These are phyloP conservation scores for Brachynemurus nebulosus DNA, from an alignment of 2,888 invertebrate genomes.

Conservation along the genomic window DNA sequence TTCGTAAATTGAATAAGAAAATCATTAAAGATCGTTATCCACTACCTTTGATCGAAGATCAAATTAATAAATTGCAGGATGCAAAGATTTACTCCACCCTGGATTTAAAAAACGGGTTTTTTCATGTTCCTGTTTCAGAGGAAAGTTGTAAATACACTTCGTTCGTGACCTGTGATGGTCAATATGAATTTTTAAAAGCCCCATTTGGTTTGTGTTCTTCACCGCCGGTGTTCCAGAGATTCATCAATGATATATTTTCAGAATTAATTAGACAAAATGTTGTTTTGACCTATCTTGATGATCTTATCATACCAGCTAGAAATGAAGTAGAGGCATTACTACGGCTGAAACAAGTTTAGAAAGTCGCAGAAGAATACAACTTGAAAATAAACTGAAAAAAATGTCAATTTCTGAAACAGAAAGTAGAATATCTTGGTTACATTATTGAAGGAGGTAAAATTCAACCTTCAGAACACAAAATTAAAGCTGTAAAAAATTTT, in stretches of 20 bases:
- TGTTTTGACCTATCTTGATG: constrained; percentile 13
- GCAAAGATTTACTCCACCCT: not conserved
- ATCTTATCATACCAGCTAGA: constrained; percentile 11
- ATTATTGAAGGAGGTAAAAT: constrained; percentile 6
- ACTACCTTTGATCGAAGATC: not conserved
- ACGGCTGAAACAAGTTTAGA: constrained; percentile 6
- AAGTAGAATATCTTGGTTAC: constrained; percentile 11
- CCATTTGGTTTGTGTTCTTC: constrained; percentile 13
- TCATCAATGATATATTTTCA: constrained; percentile 8
- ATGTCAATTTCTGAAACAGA: constrained; percentile 8
- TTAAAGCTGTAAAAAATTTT: constrained; percentile 15
- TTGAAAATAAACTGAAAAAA: constrained; percentile 12
- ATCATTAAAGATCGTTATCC: constrained; percentile 1
- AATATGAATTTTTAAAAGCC: constrained; percentile 10
- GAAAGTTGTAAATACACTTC: not conserved
- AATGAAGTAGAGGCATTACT: constrained; percentile 7
- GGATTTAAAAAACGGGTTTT: not conserved
- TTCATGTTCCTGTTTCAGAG: not conserved
- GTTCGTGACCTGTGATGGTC: not conserved
- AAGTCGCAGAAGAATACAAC: constrained; percentile 5
- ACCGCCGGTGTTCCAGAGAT: constrained; percentile 10
- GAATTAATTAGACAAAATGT: constrained; percentile 7
- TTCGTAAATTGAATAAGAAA: not conserved
- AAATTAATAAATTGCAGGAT: not conserved
- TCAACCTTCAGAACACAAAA: constrained; percentile 10